These are phyloP conservation scores for Wasmannia auropunctata DNA, from an alignment of 1,140 invertebrate genomes.

Conservation along the genomic window DNA sequence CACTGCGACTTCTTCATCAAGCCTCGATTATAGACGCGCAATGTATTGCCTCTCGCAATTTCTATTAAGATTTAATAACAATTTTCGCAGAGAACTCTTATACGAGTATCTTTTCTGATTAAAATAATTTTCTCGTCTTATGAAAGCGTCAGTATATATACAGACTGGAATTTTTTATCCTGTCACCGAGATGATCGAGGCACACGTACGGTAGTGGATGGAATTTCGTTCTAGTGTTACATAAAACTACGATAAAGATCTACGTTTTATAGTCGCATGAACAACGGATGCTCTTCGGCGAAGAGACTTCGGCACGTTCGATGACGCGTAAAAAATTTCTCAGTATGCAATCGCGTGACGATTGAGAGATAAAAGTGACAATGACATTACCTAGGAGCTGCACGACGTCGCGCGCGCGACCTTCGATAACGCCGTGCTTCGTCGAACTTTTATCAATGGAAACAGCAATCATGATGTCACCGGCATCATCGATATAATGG, in stretches of 20 bases:
- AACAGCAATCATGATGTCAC: neutral
- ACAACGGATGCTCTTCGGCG: neutral
- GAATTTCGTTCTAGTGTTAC: neutral
- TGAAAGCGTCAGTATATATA: neutral
- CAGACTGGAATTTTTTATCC: neutral
- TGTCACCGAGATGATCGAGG: neutral
- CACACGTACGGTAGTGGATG: neutral
- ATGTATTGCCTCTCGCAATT: neutral
- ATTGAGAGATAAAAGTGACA: slow-evolving; percentile 13
- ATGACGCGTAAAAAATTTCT: neutral
- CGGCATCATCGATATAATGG: neutral
- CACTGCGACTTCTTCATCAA: neutral
- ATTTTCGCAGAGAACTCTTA: neutral
- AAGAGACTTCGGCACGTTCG: neutral
- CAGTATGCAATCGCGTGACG: neutral
- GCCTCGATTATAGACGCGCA: neutral
- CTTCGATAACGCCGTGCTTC: slow-evolving; percentile 17
- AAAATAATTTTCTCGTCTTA: slow-evolving; percentile 18
- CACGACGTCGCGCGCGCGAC: neutral
- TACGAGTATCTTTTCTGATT: neutral
- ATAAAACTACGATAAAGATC: neutral
- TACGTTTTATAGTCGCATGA: neutral
- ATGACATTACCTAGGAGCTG: slow-evolving; percentile 23
- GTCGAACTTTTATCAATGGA: neutral
- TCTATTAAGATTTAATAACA: neutral